Percentiles rank a stretch among this genome's conserved stretches.
Evolutionary conservation across 2,888 invertebrate species (phyloP).

Genomic region (Eilema caniola): DNA sequence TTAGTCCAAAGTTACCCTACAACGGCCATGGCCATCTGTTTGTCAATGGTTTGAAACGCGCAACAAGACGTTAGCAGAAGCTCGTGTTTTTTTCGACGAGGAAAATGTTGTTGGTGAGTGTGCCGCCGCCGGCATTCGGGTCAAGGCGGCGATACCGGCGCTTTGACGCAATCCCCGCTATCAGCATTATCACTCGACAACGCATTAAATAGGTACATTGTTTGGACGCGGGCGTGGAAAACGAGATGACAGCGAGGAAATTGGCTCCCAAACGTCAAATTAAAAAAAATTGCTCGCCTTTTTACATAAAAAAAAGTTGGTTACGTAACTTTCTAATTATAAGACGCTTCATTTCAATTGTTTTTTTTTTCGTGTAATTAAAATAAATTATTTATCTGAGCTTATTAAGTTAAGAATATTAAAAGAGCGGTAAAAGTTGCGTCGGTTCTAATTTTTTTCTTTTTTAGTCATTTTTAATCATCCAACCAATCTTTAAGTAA

Average conservation of each 20-base stretch:
- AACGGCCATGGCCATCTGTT: constrained; percentile 8
- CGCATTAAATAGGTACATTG: constrained; percentile 36
- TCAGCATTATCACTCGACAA: constrained; percentile 47
- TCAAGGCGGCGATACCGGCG: constrained; percentile 69
- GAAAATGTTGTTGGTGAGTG: constrained; percentile 51
- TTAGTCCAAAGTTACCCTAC: not conserved
- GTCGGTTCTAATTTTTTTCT: too few relatives aligned
- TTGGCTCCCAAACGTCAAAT: not conserved
- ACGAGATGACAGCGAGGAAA: constrained; percentile 11
- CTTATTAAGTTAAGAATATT: too few relatives aligned
- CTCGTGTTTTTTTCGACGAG: constrained; percentile 45
- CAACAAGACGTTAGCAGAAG: constrained; percentile 21
- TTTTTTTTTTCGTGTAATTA: too few relatives aligned
- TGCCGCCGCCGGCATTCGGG: constrained; percentile 65
- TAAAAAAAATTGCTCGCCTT: not conserved
- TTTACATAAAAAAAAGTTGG: not conserved
- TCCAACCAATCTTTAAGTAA: too few relatives aligned
- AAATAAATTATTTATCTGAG: too few relatives aligned
- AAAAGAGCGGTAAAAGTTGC: too few relatives aligned
- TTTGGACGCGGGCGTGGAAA: constrained; percentile 25
- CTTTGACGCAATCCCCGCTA: constrained; percentile 73
- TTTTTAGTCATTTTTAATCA: too few relatives aligned
- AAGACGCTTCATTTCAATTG: too few relatives aligned
- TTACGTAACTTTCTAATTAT: not conserved
- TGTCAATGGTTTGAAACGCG: constrained; percentile 17